Base-by-base conservation (phyloP, 1,140 invertebrate genomes). In the Bombyx mori region DNA sequence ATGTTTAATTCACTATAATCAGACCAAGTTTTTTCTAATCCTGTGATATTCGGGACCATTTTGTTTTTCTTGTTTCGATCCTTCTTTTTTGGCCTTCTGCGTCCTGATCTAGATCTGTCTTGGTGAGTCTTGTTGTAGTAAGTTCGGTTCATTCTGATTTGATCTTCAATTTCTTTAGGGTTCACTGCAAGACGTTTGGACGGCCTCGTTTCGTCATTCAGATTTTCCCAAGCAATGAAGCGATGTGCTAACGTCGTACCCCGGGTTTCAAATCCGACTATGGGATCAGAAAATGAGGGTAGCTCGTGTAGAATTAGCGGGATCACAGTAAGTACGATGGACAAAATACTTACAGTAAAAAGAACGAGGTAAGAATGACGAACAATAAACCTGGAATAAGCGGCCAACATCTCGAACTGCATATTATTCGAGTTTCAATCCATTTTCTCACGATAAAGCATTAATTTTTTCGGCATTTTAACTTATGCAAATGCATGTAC, bases 201-300 rank as follows among this genome's bases (percentile, higher is more conserved):
- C 50, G 91, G 89, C 71, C 90, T 89, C 7, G 92, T 93, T 68
- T 93, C 92, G 70, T 95, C 92, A 51, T 93, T 87, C 47, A 97
- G 90, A 88, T 97, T 96, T 72, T 93, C 89, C 94, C 95, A 97
- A 26, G 96, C 91, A 55, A 92, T 93, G 56, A 95, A 81, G 53
- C 95, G 89, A 73, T 94, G 89, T 12, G 94, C 91, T 71, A 97
- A 89, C 50, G 89, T 83, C 8, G 96, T 97, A 12, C 95, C 95
- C 67, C 96, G 89, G n/a, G 95, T 93, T 85, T 97, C 95, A 88
- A 98, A 98, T 8, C 96, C 96, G 80, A 93, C 82, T 65, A 92
- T 90, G 26, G 95, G 94, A 76, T 96, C 93, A 49, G 91, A 91
- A 79, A 96, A 96, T 79, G 93, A 91, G 12, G 94, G 94, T 52